Evolutionary conservation across 2,113 vertebrate species (phyloP).

Genomic region (Piliocolobus tephrosceles): DNA sequence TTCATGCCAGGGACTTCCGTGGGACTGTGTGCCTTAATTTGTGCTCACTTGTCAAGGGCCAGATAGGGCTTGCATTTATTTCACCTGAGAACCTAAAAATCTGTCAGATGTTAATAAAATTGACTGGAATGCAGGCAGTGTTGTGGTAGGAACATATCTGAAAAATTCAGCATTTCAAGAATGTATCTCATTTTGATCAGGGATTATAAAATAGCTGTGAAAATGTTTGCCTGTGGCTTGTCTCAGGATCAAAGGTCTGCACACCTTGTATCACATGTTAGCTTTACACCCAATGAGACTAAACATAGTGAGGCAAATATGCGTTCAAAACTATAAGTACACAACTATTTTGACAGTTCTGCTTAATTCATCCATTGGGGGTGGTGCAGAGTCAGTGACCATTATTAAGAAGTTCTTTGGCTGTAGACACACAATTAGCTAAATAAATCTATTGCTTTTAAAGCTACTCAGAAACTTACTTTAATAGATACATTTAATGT

Average conservation of each 20-base stretch:
- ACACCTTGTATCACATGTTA: neutral
- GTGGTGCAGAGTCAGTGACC: neutral
- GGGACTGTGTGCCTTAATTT: neutral
- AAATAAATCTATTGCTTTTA: neutral
- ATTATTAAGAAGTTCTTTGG: neutral
- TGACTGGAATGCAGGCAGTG: neutral
- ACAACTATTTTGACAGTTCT: neutral
- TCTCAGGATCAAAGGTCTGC: neutral
- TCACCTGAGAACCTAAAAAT: neutral
- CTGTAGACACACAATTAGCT: neutral
- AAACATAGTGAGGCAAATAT: neutral
- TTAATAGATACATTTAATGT: neutral
- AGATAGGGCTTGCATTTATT: neutral
- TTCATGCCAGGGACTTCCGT: neutral
- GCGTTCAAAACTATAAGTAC: neutral
- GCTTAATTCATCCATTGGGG: neutral
- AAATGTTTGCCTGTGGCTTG: neutral
- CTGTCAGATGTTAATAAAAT: neutral
- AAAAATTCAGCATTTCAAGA: slow-evolving; percentile 24
- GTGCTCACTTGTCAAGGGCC: neutral
- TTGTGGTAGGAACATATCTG: neutral
- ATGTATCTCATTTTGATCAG: neutral
- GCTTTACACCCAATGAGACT: neutral
- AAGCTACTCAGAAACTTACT: neutral
- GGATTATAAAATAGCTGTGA: neutral